Evolutionary conservation across 2,113 vertebrate species (phyloP).

Genomic region (Harpagus bidentatus): DNA sequence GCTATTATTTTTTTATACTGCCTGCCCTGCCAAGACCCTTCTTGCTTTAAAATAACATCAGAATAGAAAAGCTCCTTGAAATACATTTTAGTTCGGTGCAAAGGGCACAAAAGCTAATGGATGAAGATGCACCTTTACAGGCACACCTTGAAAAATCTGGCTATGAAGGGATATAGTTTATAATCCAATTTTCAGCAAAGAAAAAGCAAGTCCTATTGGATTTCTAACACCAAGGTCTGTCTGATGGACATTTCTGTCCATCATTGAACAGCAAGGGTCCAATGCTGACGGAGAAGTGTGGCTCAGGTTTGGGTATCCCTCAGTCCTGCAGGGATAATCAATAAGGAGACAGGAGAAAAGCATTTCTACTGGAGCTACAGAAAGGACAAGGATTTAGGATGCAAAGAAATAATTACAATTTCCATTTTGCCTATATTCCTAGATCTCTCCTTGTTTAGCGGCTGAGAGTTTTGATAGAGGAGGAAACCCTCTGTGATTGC

Average conservation of each 20-base stretch:
- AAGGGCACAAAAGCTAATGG: background rate
- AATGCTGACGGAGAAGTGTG: background rate
- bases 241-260: background rate
- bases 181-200: background rate
- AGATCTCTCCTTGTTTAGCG: background rate
- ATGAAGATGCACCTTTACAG: background rate
- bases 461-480: background rate
- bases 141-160: background rate
- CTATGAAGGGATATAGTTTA: fast-evolving
- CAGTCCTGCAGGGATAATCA: background rate
- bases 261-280: background rate
- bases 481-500: background rate
- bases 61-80: background rate
- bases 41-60: background rate
- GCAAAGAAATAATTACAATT: background rate
- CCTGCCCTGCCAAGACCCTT: background rate
- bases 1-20: constrained; percentile 3
- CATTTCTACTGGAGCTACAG: background rate
- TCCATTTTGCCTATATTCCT: background rate
- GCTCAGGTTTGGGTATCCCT: background rate
- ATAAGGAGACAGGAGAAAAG: background rate
- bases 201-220: background rate
- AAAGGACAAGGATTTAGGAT: background rate
- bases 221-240: background rate
- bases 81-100: background rate